Evolutionary conservation across 2,113 vertebrate species (phyloP).

Genomic region (Centropristis striata): DNA sequence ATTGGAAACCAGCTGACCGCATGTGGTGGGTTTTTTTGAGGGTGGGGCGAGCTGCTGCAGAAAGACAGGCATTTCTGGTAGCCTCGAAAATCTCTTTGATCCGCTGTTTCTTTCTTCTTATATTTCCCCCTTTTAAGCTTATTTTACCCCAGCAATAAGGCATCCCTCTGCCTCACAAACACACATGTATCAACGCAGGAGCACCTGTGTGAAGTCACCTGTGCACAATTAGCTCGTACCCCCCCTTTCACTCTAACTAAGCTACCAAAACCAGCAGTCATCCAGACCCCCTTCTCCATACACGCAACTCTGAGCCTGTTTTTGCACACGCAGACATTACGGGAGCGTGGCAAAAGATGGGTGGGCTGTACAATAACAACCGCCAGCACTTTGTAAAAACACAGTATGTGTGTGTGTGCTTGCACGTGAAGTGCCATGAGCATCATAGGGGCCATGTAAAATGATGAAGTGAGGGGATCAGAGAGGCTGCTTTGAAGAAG

Average conservation of each 20-base stretch:
- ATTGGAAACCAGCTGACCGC: constrained; percentile 62
- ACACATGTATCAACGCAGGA: neutral
- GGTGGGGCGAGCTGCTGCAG: constrained; percentile 41
- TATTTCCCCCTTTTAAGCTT: constrained; percentile 15
- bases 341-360: constrained; percentile 36
- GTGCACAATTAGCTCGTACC: constrained; percentile 47
- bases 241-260: constrained; percentile 46
- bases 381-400: constrained; percentile 38
- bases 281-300: constrained; percentile 33
- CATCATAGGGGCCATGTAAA: constrained; percentile 51
- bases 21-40: constrained; percentile 29
- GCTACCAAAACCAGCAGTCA: constrained; percentile 41
- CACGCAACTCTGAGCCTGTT: constrained; percentile 56
- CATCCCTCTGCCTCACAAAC: neutral
- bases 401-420: constrained; percentile 20
- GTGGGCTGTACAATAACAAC: constrained; percentile 42
- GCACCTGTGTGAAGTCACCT: constrained; percentile 71
- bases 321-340: constrained; percentile 36
- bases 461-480: constrained; percentile 66
- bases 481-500: constrained; percentile 68
- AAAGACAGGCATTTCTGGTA: constrained; percentile 67
- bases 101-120: constrained; percentile 18
- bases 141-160: constrained; percentile 21
- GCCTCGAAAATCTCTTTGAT: constrained; percentile 46
- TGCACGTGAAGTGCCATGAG: constrained; percentile 35